These are phyloP conservation scores for Ahaetulla prasina DNA, from an alignment of 2,113 vertebrate species.

Conservation along the genomic window DNA sequence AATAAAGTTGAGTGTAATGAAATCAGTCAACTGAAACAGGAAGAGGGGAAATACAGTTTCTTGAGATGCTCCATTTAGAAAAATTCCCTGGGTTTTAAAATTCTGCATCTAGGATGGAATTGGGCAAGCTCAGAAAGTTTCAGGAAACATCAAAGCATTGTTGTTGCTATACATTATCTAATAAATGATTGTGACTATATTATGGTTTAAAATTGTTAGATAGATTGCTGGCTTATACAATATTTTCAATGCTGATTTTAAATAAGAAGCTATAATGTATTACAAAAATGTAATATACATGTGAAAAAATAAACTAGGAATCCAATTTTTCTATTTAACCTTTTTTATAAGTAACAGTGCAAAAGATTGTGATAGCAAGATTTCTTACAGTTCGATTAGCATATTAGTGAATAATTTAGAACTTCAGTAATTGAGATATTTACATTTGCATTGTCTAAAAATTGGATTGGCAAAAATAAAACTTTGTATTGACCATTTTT, in stretches of 20 bases:
- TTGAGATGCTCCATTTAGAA: not conserved
- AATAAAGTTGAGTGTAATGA: not conserved
- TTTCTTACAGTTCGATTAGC: not conserved
- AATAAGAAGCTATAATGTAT: not conserved
- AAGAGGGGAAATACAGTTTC: not conserved
- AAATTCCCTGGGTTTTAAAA: not conserved
- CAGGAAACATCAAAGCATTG: not conserved
- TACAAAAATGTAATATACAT: not conserved
- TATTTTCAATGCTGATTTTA: not conserved
- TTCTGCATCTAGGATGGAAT: not conserved
- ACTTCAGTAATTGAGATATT: not conserved
- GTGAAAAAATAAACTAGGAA: not conserved
- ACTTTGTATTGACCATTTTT: not conserved
- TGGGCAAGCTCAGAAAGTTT: not conserved
- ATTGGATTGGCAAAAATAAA: not conserved
- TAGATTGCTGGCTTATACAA: not conserved
- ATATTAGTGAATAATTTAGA: not conserved
- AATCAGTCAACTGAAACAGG: not conserved
- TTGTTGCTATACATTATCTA: not conserved
- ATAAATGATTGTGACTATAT: not conserved
- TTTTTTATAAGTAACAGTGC: not conserved
- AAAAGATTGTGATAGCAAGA: not conserved
- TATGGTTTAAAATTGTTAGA: not conserved
- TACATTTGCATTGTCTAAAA: not conserved
- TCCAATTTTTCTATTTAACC: not conserved